Evolutionary conservation across 2,797 vertebrate species (phyloP).

Genomic region (Tympanoctomys barrerae): DNA sequence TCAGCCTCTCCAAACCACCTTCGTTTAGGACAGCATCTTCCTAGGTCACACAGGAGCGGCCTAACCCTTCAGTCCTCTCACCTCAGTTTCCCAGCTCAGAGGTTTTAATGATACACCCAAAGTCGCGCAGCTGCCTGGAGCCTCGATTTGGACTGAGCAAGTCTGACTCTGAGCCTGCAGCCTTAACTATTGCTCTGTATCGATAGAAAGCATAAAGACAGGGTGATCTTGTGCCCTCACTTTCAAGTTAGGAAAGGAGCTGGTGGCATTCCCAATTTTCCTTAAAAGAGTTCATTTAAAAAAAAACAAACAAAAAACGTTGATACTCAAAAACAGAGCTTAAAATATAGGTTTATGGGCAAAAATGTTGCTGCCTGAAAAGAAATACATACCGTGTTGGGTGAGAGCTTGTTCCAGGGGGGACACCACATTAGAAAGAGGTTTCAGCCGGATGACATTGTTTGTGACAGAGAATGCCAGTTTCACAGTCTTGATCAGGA

Average conservation of each 20-base stretch:
- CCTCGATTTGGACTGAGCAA: background rate
- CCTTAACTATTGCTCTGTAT: background rate
- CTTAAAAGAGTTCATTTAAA: background rate
- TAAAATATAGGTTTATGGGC: background rate
- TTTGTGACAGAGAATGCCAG: constrained; percentile 98
- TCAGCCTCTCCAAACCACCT: background rate
- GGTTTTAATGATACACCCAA: background rate
- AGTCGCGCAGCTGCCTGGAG: background rate
- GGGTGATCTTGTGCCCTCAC: background rate
- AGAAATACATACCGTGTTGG: constrained; percentile 92
- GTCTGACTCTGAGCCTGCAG: background rate
- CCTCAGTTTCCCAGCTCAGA: background rate
- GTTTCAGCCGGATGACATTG: constrained; percentile 97
- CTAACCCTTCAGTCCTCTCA: background rate
- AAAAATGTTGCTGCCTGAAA: background rate
- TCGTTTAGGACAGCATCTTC: background rate
- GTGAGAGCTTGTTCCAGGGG: constrained; percentile 97
- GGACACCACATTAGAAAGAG: constrained; percentile 93
- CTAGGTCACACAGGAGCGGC: background rate
- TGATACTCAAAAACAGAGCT: background rate
- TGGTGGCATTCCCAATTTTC: background rate
- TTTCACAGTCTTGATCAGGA: constrained; percentile 98
- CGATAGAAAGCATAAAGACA: background rate
- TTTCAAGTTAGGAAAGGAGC: background rate
- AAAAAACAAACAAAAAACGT: background rate